phyloP scores from a whole-genome alignment of 1,140 invertebrate species.

The Bombus breviceps region DNA sequence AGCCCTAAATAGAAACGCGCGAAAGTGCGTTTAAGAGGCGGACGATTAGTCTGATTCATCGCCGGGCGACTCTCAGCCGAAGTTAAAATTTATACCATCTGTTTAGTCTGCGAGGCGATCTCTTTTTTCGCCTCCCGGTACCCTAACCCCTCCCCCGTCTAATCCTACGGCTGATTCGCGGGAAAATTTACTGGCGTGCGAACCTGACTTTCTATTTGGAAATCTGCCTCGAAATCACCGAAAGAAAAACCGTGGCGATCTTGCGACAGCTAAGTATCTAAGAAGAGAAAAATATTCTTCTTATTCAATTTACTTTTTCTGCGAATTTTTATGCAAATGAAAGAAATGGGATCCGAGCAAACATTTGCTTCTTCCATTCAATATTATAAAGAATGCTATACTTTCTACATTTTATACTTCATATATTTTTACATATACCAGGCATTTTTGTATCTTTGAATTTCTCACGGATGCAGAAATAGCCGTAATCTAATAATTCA shows the following conservation, averaged over 20 bases:
- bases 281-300: background rate
- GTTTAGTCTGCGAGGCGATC: conserved; percentile 60
- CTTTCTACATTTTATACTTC: too few species aligned
- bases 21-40: conserved; percentile 43
- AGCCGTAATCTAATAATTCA: too few species aligned
- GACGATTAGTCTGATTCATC: conserved; percentile 66
- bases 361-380: background rate
- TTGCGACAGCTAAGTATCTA: background rate
- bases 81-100: conserved; percentile 62
- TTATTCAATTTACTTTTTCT: background rate
- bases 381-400: too few species aligned
- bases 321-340: background rate
- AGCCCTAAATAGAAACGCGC: conserved; percentile 43
- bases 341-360: background rate
- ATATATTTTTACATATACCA: too few species aligned
- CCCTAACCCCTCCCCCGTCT: conserved; percentile 27
- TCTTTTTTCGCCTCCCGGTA: conserved; percentile 35
- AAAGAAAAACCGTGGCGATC: background rate
- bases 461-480: too few species aligned
- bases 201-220: background rate
- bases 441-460: too few species aligned
- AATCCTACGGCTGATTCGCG: conserved; percentile 55
- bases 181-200: conserved; percentile 28
- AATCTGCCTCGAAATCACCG: background rate
- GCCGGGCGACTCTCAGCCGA: conserved; percentile 32